Base-by-base conservation (phyloP, 2,888 invertebrate genomes). In the Drosophila peninsularis region DNA sequence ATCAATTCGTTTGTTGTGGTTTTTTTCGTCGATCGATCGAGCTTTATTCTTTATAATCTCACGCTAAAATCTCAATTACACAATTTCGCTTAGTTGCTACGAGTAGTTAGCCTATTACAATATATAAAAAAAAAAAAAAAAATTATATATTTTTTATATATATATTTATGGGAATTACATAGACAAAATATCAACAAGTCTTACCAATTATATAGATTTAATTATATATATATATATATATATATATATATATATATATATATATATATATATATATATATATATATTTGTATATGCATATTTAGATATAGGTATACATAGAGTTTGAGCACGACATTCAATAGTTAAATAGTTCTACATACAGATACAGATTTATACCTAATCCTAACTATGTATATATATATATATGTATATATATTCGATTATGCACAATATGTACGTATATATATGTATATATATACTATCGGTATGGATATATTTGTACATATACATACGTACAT, bases 161-260 rank as follows among this genome's bases (percentile, higher is more conserved):
- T 27, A 27, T 39, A 30, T 39, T 10, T 39, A 65, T 71, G 62
- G 19, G 41, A 57, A 85, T 71, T 78, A 83, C 60, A 80, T 63
- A 65, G 75, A 76, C 39, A 86, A 81, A 82, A 80, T 87, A 82
- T 87, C 74, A 87, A 85, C 84, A 85, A 85, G 88, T 85, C 88
- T 87, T 85, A 84, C 54, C 58, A 65, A 72, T 21, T 42, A 42
- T 21, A 21, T 42, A 42, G 42, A 42, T 21, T 13, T 21, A 41
- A 21, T 6, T 41, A 11, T 41, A 19, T 41, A 17, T 37, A 19
- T 67, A 44, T 37, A 39, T 37, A 27, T 44, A 54, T 60, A 36
- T 41, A 5, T 41, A 11, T 41, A 9, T 37, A 24, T 67, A 39
- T 37, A 36, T 37, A 27, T 44, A 54, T 60, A 36, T 32, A 30